These are phyloP conservation scores for Hylaea fasciaria DNA, from an alignment of 2,888 invertebrate genomes.

Conservation along the genomic window DNA sequence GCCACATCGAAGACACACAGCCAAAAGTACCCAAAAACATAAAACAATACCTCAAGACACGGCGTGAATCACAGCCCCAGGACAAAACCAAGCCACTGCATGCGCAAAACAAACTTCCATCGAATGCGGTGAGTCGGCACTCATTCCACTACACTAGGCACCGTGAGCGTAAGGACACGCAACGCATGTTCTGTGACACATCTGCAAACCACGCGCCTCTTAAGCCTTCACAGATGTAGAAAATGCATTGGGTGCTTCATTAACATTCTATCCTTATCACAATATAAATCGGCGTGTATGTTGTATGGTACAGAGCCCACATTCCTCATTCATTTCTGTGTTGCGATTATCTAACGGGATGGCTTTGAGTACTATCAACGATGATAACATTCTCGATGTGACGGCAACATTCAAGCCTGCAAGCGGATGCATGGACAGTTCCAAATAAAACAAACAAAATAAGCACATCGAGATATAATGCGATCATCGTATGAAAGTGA, in stretches of 20 bases:
- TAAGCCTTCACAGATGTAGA: constrained; percentile 62
- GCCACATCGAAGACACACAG: constrained; percentile 81
- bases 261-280: constrained; percentile 58
- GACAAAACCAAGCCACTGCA: constrained; percentile 81
- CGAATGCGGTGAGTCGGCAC: constrained; percentile 84
- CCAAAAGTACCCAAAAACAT: constrained; percentile 72
- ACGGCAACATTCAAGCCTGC: constrained; percentile 72
- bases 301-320: constrained; percentile 75
- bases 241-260: constrained; percentile 70
- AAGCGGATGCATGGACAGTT: constrained; percentile 73
- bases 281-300: constrained; percentile 53
- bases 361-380: constrained; percentile 58
- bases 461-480: constrained; percentile 81
- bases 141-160: constrained; percentile 82
- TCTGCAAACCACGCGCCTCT: constrained; percentile 57
- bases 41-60: constrained; percentile 77
- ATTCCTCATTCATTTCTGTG: constrained; percentile 69
- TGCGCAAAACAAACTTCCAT: constrained; percentile 83
- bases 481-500: constrained; percentile 74
- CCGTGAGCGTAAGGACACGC: constrained; percentile 63
- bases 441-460: constrained; percentile 61
- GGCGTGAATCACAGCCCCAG: constrained; percentile 76
- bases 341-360: constrained; percentile 55
- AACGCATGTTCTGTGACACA: constrained; percentile 78
- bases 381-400: constrained; percentile 82